Base-by-base conservation (phyloP, 2,888 invertebrate species). In the Creontiades dilutus region DNA sequence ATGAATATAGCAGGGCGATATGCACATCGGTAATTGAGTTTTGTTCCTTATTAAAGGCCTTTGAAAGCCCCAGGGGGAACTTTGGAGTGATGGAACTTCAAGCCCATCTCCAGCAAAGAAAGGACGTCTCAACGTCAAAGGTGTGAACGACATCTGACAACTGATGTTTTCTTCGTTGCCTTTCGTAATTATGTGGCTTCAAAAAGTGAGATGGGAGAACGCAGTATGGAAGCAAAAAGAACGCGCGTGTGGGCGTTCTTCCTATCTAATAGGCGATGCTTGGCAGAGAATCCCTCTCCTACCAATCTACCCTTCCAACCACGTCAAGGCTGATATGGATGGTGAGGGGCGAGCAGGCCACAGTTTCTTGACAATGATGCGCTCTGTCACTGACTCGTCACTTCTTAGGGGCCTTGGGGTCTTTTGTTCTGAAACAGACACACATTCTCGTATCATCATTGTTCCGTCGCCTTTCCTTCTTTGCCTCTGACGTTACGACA, bases 141-240 rank as follows among this genome's bases (percentile, higher is more conserved):
- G 90, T 90, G 90, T 47, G 90, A 90, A 85, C 89, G 90, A 88
- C 88, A 88, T 46, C 78, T 88, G 88, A 90, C 90, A 90, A 84
- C 68, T 84, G 87, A 90, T 88, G 90, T 90, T 90, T 90, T 90
- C 90, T 86, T 90, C 90, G 86, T 89, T 78, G 80, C 86, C 57
- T 68, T 57, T 84, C 81, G 88, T 90, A 90, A 90, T 90, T 90
- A 90, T 86, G 90, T 27, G 86, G 86, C 86, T 88, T 88, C 88
- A 78, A 76, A 88, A 76, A 86, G 61, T 68, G 68, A 68, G 68
- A 68, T 68, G 68, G 68, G 68, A 68, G 23, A 68, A 68, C 68
- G 68, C 68, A 68, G 68, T 68, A 68, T 68, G 68, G 68, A 23
- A 68, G 68, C 68, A 68, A 68, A 68, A 68, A 68, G 68, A 68